Conservation (phyloP, 92 coral and sea anemone species). For the Ricordea florida region DNA sequence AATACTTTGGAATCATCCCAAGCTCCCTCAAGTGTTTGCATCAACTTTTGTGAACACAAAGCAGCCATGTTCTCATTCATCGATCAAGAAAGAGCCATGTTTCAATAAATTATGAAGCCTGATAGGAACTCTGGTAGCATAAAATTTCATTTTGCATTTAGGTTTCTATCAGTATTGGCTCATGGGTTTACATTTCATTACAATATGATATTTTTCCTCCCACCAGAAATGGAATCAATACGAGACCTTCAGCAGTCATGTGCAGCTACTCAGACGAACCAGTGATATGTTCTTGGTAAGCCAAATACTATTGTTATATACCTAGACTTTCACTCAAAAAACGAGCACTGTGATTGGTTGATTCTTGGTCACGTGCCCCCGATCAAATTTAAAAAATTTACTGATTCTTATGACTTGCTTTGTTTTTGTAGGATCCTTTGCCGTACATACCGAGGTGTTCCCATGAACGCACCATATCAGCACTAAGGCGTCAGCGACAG, state of each 20-base stretch:
- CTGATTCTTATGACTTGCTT: too few relatives aligned
- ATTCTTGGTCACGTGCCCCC: neutral
- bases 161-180: too few relatives aligned
- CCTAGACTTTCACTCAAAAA: neutral
- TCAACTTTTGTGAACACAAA: too few relatives aligned
- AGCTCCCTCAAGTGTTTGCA: too few relatives aligned
- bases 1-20: too few relatives aligned
- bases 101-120: too few relatives aligned
- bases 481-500: slow-evolving; percentile 75
- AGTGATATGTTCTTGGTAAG: slow-evolving; percentile 76
- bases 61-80: too few relatives aligned
- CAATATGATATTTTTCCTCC: neutral
- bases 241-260: slow-evolving; percentile 69
- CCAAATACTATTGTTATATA: neutral
- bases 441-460: slow-evolving; percentile 87
- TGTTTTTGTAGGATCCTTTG: slow-evolving; percentile 74
- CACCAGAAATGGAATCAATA: slow-evolving; percentile 64
- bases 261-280: slow-evolving; percentile 55
- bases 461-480: slow-evolving; percentile 91
- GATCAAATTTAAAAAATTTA: too few relatives aligned
- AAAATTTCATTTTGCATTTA: too few relatives aligned
- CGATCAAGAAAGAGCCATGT: too few relatives aligned
- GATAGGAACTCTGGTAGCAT: too few relatives aligned
- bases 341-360: neutral
- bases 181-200: too few relatives aligned